A percentile compares a stretch with the other conserved stretches of the same genome.
These are phyloP conservation scores for Alosa alosa DNA, from an alignment of 2,113 vertebrate species.

Conservation along the genomic window DNA sequence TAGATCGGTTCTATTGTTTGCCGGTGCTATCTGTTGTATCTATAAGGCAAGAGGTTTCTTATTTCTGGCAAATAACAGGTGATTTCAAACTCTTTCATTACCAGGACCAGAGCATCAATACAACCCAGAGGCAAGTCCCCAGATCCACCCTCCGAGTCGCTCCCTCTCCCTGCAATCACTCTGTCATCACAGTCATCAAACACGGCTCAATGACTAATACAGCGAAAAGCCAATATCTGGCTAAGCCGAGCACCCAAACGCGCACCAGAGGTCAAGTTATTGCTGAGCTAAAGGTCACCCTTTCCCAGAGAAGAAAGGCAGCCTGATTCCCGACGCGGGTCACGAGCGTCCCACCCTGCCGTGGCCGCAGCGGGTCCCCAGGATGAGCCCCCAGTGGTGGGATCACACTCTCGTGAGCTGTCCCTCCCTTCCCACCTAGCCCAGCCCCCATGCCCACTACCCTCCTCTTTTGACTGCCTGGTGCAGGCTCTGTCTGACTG, in stretches of 20 bases:
- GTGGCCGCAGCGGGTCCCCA: neutral
- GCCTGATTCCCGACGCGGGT: constrained; percentile 42
- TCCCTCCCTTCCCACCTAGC: neutral
- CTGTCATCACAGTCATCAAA: constrained; percentile 11
- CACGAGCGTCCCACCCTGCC: constrained; percentile 7
- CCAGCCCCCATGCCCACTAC: neutral
- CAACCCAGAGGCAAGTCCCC: neutral
- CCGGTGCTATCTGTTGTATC: neutral
- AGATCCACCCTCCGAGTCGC: neutral
- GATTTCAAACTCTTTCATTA: neutral
- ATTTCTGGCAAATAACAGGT: neutral
- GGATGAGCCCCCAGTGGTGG: neutral
- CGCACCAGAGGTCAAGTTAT: constrained; percentile 65
- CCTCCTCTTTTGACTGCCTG: constrained; percentile 32
- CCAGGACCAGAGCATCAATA: neutral
- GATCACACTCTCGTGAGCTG: neutral
- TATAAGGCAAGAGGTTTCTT: neutral
- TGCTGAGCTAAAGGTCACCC: constrained; percentile 65
- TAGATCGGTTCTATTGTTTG: neutral
- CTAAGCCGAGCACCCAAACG: constrained; percentile 36
- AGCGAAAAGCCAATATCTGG: constrained; percentile 52
- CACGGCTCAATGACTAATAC: constrained; percentile 23
- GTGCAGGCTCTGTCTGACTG: constrained; percentile 42
- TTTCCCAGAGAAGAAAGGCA: constrained; percentile 45
- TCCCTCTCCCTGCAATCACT: neutral